Conservation (phyloP, 2,113 vertebrate genomes). For the Centrocercus urophasianus region DNA sequence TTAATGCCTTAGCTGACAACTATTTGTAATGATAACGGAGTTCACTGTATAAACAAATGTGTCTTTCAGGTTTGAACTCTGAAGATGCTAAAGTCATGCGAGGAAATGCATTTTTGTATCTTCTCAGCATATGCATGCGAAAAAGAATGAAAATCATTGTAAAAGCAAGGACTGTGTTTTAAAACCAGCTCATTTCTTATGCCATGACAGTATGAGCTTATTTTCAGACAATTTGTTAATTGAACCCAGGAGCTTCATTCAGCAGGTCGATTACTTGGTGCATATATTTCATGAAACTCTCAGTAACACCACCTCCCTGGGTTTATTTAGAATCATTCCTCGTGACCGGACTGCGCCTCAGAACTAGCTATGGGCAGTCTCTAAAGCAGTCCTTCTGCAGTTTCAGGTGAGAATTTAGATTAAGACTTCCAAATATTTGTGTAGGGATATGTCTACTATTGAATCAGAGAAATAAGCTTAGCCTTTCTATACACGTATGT, state of each 20-base stretch:
- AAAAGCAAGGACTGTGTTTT: neutral
- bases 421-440: neutral
- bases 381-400: neutral
- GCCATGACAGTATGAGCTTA: neutral
- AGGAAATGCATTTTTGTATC: neutral
- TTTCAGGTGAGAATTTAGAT: neutral
- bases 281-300: neutral
- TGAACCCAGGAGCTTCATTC: neutral
- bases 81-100: neutral
- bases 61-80: neutral
- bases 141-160: neutral
- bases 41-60: neutral
- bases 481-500: neutral
- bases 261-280: neutral
- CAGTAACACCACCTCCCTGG: neutral
- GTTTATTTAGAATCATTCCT: neutral
- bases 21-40: neutral
- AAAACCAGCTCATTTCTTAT: neutral
- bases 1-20: neutral
- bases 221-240: neutral
- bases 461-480: neutral
- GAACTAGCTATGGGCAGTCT: conserved; percentile 8
- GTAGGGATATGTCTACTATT: neutral
- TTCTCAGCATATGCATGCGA: neutral
- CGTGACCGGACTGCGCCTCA: conserved; percentile 20